Conservation (phyloP, 2,888 invertebrate species). For the Uropetala carovei region DNA sequence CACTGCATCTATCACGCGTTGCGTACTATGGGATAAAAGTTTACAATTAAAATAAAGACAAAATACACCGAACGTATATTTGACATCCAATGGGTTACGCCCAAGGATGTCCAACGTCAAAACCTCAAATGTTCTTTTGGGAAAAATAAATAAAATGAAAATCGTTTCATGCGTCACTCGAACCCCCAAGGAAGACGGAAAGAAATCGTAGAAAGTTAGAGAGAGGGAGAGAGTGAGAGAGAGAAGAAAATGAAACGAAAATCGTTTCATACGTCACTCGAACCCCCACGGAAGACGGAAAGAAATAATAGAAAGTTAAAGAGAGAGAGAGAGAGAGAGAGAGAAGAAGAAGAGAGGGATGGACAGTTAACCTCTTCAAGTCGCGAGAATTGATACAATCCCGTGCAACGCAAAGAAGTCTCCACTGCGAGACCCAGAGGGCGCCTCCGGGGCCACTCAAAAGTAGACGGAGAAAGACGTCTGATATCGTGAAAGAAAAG, state of each 20-base stretch:
- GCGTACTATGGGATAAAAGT: too few relatives aligned
- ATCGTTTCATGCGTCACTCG: not conserved
- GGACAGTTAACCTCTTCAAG: not conserved
- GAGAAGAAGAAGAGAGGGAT: not conserved
- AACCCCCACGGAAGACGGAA: not conserved
- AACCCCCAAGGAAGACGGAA: not conserved
- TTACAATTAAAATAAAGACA: too few relatives aligned
- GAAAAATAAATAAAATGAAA: not conserved
- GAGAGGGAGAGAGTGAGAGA: too few relatives aligned
- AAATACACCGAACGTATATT: too few relatives aligned
- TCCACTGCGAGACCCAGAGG: not conserved
- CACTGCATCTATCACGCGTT: too few relatives aligned
- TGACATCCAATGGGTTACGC: too few relatives aligned
- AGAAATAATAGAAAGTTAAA: not conserved
- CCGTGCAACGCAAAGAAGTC: not conserved
- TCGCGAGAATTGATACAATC: not conserved
- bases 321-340: too few relatives aligned
- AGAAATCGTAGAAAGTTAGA: not conserved
- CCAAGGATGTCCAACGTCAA: too few relatives aligned
- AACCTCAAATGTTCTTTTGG: too few relatives aligned
- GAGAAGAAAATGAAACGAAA: not conserved
- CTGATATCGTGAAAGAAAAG: slow-evolving; percentile 42
- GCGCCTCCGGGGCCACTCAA: slow-evolving; percentile 6
- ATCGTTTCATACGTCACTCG: not conserved
- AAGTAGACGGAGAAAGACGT: slow-evolving; percentile 14